Evolutionary conservation across 2,113 vertebrate genomes (phyloP).

Genomic region (Stigmatopora nigra): DNA sequence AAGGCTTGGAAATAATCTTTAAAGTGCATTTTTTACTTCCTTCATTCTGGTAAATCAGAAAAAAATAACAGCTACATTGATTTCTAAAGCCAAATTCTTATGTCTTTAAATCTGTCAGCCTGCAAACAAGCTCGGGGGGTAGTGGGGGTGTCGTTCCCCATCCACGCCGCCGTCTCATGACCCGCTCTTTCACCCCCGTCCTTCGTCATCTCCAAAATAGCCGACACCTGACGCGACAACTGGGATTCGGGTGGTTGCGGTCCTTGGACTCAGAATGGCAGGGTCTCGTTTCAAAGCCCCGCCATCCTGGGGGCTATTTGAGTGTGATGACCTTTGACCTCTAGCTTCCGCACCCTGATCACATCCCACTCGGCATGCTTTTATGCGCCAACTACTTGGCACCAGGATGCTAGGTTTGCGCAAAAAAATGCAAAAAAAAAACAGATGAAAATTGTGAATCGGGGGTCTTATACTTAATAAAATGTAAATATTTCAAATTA

Average conservation of each 20-base stretch:
- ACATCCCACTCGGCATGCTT: conserved; percentile 48
- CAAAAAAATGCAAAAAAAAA: too few relatives aligned
- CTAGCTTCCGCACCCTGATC: conserved; percentile 48
- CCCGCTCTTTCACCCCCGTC: conserved; percentile 31
- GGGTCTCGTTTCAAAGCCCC: conserved; percentile 73
- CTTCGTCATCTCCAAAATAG: conserved; percentile 62
- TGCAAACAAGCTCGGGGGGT: not conserved
- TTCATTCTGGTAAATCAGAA: conserved; percentile 7
- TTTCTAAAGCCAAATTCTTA: conserved; percentile 40
- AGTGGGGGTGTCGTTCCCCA: not conserved
- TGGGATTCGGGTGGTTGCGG: conserved; percentile 59
- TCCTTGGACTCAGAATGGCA: conserved; percentile 50
- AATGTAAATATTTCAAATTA: too few relatives aligned
- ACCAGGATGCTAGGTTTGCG: conserved; percentile 26
- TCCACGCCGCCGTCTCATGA: too few relatives aligned
- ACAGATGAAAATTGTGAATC: too few relatives aligned
- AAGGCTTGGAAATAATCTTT: conserved; percentile 30
- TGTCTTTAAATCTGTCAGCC: conserved; percentile 22
- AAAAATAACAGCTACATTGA: conserved; percentile 6
- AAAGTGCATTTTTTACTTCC: not conserved
- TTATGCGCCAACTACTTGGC: conserved; percentile 38
- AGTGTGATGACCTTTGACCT: conserved; percentile 64
- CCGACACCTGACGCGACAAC: conserved; percentile 80
- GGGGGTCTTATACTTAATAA: too few relatives aligned
- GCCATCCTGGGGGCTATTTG: conserved; percentile 63